A percentile compares a stretch with the other conserved stretches of the same genome.
Evolutionary conservation across 2,797 vertebrate genomes (phyloP).

Genomic region (Poeciliopsis infans): DNA sequence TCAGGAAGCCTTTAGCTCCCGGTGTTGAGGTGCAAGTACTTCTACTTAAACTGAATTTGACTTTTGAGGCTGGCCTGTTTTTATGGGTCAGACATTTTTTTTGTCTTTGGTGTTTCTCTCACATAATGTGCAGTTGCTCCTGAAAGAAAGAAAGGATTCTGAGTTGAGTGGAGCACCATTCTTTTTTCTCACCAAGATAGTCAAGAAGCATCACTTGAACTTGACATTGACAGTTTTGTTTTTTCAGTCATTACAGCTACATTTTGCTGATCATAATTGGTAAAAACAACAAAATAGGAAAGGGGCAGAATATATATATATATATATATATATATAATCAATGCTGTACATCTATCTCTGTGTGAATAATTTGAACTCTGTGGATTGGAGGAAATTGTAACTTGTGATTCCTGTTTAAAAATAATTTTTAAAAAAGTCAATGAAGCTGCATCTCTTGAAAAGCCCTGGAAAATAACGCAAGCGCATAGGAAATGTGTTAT

Average conservation of each 20-base stretch:
- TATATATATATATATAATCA: not conserved
- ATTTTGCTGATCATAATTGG: not conserved
- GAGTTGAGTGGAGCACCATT: not conserved
- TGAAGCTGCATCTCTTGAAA: not conserved
- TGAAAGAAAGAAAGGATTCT: not conserved
- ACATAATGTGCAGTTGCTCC: not conserved
- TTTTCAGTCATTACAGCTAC: too few species aligned
- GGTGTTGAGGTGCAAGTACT: not conserved
- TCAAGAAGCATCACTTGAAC: too few species aligned
- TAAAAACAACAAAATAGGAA: not conserved
- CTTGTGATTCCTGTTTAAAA: not conserved
- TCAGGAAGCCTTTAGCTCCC: not conserved
- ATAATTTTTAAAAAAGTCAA: not conserved
- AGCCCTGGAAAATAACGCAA: not conserved
- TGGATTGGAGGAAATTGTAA: not conserved
- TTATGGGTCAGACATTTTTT: not conserved
- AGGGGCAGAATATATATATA: not conserved
- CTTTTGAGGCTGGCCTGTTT: not conserved
- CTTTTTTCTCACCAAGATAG: not conserved
- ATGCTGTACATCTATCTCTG: not conserved
- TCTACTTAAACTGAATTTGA: slow-evolving; percentile 1
- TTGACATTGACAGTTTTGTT: not conserved
- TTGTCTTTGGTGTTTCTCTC: not conserved
- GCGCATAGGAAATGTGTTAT: not conserved
- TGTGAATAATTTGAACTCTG: not conserved